These are phyloP conservation scores for Plodia interpunctella DNA, from an alignment of 1,140 invertebrate species.

Conservation along the genomic window DNA sequence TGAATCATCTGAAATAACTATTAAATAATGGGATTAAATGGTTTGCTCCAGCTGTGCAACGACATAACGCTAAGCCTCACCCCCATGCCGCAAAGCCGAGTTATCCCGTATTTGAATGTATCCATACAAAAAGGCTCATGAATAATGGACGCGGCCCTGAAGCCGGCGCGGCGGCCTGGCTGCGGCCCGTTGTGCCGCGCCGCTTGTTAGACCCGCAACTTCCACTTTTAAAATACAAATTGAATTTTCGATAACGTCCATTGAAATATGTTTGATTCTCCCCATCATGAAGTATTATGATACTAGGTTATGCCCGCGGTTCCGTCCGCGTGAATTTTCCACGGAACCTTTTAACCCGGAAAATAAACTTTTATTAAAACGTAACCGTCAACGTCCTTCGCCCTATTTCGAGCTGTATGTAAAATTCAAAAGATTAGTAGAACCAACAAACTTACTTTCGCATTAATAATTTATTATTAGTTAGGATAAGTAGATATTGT, in stretches of 20 bases:
- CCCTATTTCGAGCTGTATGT: too few relatives aligned
- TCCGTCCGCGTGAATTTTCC: too few relatives aligned
- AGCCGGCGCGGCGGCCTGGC: not conserved
- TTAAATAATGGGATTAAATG: too few relatives aligned
- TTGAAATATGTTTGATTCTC: not conserved
- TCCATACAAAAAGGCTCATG: conserved; percentile 5
- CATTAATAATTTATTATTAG: too few relatives aligned
- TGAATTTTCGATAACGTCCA: not conserved
- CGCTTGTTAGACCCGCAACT: not conserved
- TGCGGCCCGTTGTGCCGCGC: not conserved
- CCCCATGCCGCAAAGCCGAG: not conserved
- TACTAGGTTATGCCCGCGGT: too few relatives aligned
- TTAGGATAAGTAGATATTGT: too few relatives aligned
- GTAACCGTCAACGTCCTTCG: too few relatives aligned
- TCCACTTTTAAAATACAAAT: not conserved
- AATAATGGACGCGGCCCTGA: not conserved
- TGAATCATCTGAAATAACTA: too few relatives aligned
- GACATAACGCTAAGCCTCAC: not conserved
- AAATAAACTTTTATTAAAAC: too few relatives aligned
- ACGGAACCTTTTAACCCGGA: too few relatives aligned
- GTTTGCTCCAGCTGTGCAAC: not conserved
- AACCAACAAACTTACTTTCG: too few relatives aligned
- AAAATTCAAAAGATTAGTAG: too few relatives aligned
- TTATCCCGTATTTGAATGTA: not conserved
- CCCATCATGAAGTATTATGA: not conserved